Base-by-base conservation (phyloP, 2,888 invertebrate species). In the Phaedon cochleariae region DNA sequence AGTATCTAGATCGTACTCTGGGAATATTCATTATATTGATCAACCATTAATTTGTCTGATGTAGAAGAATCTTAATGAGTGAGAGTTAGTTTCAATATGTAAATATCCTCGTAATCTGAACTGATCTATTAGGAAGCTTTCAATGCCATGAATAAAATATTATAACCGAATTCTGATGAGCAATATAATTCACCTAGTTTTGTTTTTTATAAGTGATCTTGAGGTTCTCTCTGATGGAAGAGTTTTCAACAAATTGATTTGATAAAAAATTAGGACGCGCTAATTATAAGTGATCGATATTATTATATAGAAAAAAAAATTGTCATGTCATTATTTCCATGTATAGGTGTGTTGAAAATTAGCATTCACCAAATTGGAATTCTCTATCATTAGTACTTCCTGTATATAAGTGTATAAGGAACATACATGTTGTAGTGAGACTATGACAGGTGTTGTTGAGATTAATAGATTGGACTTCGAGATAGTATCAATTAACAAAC, bases 91-190 rank as follows among this genome's bases (percentile, higher is more conserved):
- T 26, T 45, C 45, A 45, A 41, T 57, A 57, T 57, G 45, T 45
- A 17, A 57, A 57, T 48, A 6, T 45, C 15, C 9, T 45, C 12
- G 37, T 55, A 21, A 60, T 52, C 60, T 45, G 9, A 51, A 59
- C 29, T 52, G 60, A 60, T 60, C 52, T n/a, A n/a, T n/a, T 45
- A 41, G 53, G 45, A 22, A 45, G 52, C 52, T 60, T 53, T 60
- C 31, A 51, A 41, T 18, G n/a, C 22, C 22, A 60, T 53, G 60
- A 60, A 60, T 60, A 60, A 53, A 60, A 60, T 41, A 60, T 52
- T 22, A 15, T 21, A 12, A 45, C 26, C 57, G 26, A 57, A 45
- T 41, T 29, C 17, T 57, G 15, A n/a, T n/a, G n/a, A n/a, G 31
- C 21, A 20, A 12, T 18, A 31, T 54, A 26, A 54, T 31, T 37